These are phyloP conservation scores for Apostichopus japonicus DNA, from an alignment of 35 echinoderm and acorn worm genomes.

Conservation along the genomic window DNA sequence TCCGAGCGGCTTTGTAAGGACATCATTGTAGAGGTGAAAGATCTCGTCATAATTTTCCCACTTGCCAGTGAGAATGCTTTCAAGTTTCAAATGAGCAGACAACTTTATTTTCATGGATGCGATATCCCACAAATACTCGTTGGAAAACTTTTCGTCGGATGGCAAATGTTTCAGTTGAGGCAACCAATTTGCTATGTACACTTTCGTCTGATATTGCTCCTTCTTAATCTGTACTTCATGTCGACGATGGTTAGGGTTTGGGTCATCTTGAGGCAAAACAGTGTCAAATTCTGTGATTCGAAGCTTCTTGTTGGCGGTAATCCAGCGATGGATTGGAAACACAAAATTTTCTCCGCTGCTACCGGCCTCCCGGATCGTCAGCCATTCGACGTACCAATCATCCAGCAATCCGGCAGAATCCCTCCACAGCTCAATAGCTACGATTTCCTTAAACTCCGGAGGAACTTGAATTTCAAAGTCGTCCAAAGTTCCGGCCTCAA, in stretches of 20 bases:
- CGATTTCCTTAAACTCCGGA: not conserved
- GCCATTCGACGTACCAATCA: conserved; percentile 45
- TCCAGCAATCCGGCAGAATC: not conserved
- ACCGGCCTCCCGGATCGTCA: not conserved
- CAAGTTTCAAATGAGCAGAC: not conserved
- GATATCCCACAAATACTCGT: conserved; percentile 40
- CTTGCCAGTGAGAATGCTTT: conserved; percentile 23
- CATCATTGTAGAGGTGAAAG: conserved; percentile 54
- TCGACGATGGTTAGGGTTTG: conserved; percentile 56
- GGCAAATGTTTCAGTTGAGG: conserved; percentile 25
- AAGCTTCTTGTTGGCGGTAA: conserved; percentile 23
- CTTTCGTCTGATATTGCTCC: conserved; percentile 64
- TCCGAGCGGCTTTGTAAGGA: conserved; percentile 58
- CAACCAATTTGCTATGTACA: conserved; percentile 40
- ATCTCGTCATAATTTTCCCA: conserved; percentile 41
- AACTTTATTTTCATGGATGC: not conserved
- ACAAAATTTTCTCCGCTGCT: not conserved
- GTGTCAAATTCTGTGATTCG: conserved; percentile 61
- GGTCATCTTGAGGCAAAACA: conserved; percentile 74
- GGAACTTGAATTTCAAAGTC: not conserved
- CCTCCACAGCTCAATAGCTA: not conserved
- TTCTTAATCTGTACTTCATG: conserved; percentile 66
- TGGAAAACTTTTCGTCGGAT: conserved; percentile 59
- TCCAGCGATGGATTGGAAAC: conserved; percentile 87
- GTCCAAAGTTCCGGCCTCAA: conserved; percentile 1